Evolutionary conservation across 2,797 vertebrate species (phyloP), one percentile per base, ranked within the genome.

Genomic region (Notolabrus celidotus): DNA sequence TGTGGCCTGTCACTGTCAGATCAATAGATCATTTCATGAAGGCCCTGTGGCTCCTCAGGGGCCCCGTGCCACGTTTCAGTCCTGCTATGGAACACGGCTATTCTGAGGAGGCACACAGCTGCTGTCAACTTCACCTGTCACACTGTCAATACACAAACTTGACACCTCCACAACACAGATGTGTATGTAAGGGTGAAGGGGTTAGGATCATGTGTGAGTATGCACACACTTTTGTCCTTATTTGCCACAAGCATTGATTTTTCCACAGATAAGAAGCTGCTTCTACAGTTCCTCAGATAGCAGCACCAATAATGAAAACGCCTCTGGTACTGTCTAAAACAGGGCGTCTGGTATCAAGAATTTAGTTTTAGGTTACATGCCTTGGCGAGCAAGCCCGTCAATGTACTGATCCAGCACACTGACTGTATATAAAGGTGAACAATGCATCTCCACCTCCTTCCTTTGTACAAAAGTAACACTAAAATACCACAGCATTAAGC

Each of bases 31-130:
- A 78, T 80, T 76, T 86, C 69, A 79, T 79, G 36, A 52, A 80
- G 71, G 31, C 54, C 43, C 67, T 53, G 67, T 58, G 70, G 52
- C 61, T 67, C 67, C 67, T 46, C 2, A 1, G 36, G 23, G 73
- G 58, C 63, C 62, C 36, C 23, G 7, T 15, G 15, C 53, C 54
- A 61, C 20, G 36, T 63, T 75, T 73, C 43, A 75, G 72, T 52
- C 50, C 19, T 49, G 66, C 52, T 25, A 50, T 79, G 72, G 66
- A 79, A 67, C 74, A 27, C 20, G 33, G 71, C 80, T 92, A 88
- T 91, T 88, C 73, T 73, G 80, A 86, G 82, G 81, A 74, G 68
- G 76, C 33, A 39, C 84, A 77, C 91, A 92, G 92, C 89, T 91
- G 92, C 72, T 85, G 78, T 80, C 49, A 49, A 33, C 72, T 74